phyloP scores from a whole-genome alignment of 2,888 invertebrate species.

The Luperina testacea region DNA sequence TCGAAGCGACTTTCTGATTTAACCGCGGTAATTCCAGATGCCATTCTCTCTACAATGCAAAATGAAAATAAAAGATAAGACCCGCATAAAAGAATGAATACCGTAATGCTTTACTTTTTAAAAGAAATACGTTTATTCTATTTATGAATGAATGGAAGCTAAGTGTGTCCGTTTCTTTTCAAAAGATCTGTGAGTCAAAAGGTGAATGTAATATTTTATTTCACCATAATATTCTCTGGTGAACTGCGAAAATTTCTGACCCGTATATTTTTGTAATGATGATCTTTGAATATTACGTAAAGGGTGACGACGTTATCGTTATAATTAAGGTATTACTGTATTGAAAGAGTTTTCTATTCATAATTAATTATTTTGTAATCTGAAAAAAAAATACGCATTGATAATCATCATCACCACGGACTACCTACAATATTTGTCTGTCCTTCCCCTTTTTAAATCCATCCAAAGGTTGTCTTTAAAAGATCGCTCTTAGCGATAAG shows the following conservation, averaged over 20 bases:
- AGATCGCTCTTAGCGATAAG: too few relatives aligned
- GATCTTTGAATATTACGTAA: background rate
- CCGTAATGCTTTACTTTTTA: slow-evolving; percentile 54
- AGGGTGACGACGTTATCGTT: background rate
- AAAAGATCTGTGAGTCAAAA: slow-evolving; percentile 46
- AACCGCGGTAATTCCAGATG: slow-evolving; percentile 54
- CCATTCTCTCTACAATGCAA: slow-evolving; percentile 63
- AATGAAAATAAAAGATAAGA: slow-evolving; percentile 65
- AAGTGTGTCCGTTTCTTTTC: slow-evolving; percentile 52
- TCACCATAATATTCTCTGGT: slow-evolving; percentile 25
- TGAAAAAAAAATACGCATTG: background rate
- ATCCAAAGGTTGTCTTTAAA: too few relatives aligned
- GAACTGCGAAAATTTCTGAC: background rate
- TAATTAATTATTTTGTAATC: background rate
- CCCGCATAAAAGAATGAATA: slow-evolving; percentile 53
- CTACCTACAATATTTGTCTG: too few relatives aligned
- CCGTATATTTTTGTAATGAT: slow-evolving; percentile 18
- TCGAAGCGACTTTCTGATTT: slow-evolving; percentile 46
- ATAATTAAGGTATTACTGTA: background rate
- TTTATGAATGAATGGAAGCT: slow-evolving; percentile 53
- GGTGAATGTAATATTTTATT: slow-evolving; percentile 52
- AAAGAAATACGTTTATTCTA: slow-evolving; percentile 56
- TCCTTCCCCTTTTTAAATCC: too few relatives aligned
- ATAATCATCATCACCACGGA: background rate
- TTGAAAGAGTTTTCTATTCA: background rate